Percentiles rank a stretch among this genome's conserved stretches.
Evolutionary conservation across 2,797 vertebrate species (phyloP).

Genomic region (Cygnus olor): DNA sequence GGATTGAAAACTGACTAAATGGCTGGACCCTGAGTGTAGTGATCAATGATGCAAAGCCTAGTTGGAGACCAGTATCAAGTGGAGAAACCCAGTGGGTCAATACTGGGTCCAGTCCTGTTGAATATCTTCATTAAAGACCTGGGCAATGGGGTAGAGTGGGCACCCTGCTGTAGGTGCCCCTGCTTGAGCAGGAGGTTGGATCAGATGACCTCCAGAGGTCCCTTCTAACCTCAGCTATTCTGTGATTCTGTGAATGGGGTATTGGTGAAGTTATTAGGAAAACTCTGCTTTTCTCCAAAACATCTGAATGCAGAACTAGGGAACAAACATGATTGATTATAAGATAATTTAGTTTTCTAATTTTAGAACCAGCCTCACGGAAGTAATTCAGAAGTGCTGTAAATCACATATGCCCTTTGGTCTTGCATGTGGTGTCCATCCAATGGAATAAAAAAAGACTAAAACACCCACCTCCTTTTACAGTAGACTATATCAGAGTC

Average conservation of each 20-base stretch:
- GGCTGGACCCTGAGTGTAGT: too few species aligned
- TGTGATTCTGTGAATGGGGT: background rate
- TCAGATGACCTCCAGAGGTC: too few species aligned
- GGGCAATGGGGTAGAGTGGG: too few species aligned
- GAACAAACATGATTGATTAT: background rate
- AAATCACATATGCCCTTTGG: background rate
- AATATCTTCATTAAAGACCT: too few species aligned
- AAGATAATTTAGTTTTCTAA: background rate
- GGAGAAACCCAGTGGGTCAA: too few species aligned
- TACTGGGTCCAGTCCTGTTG: too few species aligned
- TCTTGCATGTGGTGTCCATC: background rate
- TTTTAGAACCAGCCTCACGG: background rate
- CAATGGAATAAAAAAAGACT: background rate
- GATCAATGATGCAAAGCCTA: too few species aligned
- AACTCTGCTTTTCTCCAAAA: background rate
- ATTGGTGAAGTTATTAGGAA: background rate
- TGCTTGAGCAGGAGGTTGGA: background rate
- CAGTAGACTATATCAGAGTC: rapidly evolving
- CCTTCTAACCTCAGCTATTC: too few species aligned
- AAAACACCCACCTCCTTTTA: background rate
- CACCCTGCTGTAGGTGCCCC: background rate
- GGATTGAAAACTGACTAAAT: too few species aligned
- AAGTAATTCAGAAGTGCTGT: background rate
- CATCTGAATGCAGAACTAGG: background rate
- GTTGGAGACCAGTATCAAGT: too few species aligned